Conservation (phyloP, 2,797 vertebrate species). For the Lepidocolaptes lacrymiger region DNA sequence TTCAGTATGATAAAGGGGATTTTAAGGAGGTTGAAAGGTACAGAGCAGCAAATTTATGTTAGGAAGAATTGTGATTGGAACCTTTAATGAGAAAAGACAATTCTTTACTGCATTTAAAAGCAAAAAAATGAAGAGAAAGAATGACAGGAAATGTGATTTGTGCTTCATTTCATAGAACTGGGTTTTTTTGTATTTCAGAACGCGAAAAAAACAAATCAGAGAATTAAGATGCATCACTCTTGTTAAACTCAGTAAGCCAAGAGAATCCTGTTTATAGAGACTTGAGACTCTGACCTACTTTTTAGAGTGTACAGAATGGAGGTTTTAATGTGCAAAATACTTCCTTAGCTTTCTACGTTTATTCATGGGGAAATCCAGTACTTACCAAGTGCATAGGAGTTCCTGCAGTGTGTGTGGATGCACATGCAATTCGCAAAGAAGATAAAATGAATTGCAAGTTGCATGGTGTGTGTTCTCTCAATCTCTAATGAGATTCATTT, state of each 20-base stretch:
- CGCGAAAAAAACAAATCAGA: not conserved
- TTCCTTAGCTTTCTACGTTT: not conserved
- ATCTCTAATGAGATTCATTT: accelerated
- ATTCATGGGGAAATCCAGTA: not conserved
- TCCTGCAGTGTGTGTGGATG: not conserved
- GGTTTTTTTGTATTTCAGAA: not conserved
- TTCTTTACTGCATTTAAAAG: not conserved
- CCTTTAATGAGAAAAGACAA: not conserved
- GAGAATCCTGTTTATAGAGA: not conserved
- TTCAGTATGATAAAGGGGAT: not conserved
- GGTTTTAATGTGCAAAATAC: not conserved
- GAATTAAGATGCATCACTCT: not conserved
- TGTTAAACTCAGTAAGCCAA: not conserved
- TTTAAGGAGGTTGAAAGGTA: not conserved
- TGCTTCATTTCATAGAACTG: not conserved
- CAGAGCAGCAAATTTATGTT: not conserved
- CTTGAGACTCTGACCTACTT: not conserved
- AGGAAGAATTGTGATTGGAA: not conserved
- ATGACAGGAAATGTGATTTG: not conserved
- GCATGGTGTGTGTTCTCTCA: not conserved
- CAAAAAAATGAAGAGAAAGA: not conserved
- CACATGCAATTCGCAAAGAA: not conserved
- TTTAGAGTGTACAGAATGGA: not conserved
- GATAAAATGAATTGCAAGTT: not conserved
- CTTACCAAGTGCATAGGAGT: not conserved